Base-by-base conservation (phyloP, 2,888 invertebrate genomes). In the Cryptosula pallasiana region DNA sequence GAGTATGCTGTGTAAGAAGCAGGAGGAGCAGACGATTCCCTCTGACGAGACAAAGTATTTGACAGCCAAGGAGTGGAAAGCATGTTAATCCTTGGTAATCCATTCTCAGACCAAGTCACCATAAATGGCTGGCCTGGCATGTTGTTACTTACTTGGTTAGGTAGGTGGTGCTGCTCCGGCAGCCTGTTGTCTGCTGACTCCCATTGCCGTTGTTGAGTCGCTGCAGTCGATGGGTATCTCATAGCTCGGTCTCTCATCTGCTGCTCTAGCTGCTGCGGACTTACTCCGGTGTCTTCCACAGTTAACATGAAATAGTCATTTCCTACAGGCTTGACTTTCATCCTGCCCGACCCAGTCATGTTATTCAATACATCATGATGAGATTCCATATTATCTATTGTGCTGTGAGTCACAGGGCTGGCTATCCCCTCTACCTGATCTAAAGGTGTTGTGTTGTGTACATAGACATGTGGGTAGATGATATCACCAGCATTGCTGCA, bases 1-100 rank as follows among this genome's bases (percentile, higher is more conserved):
- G 63, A 27, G 34, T 29, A 32, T 9, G 2, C 13, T 5, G 5
- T 55, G 3, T n/a, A 5, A 5, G 55, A 55, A n/a, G 5, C 23
- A n/a, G 9, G 13, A n/a, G 13, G 9, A 16, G 9, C 3, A 9
- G 5, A 13, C 2, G 27, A 16, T 16, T 32, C 29, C 32, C 32
- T 32, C 32, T 63, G 63, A 9, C 32, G 63, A 63, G 29, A 13
- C 13, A 63, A 27, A 63, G 63, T 63, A 34, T 63, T 63, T 9
- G 25, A 25, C 1, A 63, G 63, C 63, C 63, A 63, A 9, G 63
- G 63, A 29, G 63, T 63, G 32, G 63, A 63, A 16, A 63, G 32
- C 63, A 63, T 63, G 32, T 63, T 63, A 13, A 63, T 63, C 63
- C 63, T 63, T 25, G 63, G 63, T 34, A 63, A 32, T 5, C 63